phyloP scores from a whole-genome alignment of 2,888 invertebrate species.

The Empis livida region DNA sequence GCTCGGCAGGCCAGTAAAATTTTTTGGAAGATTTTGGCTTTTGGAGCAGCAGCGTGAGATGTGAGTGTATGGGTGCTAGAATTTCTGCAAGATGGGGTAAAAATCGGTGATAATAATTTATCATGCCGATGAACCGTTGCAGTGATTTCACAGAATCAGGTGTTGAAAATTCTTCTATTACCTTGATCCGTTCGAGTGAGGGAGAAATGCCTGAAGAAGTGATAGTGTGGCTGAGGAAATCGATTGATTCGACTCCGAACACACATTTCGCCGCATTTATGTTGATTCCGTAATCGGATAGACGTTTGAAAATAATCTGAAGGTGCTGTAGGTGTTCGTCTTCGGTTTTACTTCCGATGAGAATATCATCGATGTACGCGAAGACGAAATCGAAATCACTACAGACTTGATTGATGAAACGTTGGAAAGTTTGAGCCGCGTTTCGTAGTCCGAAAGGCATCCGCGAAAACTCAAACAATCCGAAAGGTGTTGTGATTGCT shows the following conservation, averaged over 20 bases:
- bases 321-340: conserved; percentile 12
- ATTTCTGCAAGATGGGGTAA: no score
- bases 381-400: background rate
- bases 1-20: background rate
- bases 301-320: conserved; percentile 6
- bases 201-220: background rate
- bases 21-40: background rate
- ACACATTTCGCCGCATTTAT: conserved; percentile 13
- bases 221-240: background rate
- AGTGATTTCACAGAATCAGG: no score
- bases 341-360: conserved; percentile 11
- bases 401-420: background rate
- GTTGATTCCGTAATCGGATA: conserved; percentile 4
- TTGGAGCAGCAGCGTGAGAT: background rate
- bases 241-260: background rate
- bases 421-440: conserved; percentile 2
- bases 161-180: background rate
- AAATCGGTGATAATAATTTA: no score
- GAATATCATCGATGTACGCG: background rate
- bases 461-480: background rate
- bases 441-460: conserved; percentile 2
- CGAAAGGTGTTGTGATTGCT: conserved; percentile 1
- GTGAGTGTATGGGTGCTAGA: background rate
- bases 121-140: no score
- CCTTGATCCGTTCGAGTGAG: background rate